Conservation (phyloP, 2,888 invertebrate species). For the Itoplectis maculator region DNA sequence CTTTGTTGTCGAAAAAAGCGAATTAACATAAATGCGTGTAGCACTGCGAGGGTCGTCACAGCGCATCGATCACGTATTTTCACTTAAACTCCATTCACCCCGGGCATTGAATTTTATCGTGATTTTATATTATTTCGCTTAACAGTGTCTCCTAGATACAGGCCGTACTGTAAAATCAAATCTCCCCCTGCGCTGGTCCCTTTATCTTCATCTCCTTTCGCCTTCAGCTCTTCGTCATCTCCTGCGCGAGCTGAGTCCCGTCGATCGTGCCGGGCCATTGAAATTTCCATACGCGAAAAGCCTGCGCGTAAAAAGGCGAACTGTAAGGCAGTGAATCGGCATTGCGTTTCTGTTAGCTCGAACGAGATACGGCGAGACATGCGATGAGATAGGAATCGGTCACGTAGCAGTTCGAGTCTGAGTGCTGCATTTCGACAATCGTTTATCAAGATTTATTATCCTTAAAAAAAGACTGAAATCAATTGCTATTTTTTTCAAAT, state of each 20-base stretch:
- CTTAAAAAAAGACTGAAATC: neutral
- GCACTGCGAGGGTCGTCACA: slow-evolving; percentile 48
- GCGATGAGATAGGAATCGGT: slow-evolving; percentile 57
- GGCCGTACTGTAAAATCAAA: slow-evolving; percentile 42
- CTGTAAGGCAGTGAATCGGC: slow-evolving; percentile 17
- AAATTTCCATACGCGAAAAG: slow-evolving; percentile 56
- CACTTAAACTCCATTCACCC: slow-evolving; percentile 60
- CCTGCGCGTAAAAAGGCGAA: slow-evolving; percentile 32
- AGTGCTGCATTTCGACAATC: slow-evolving; percentile 39
- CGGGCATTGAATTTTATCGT: slow-evolving; percentile 58
- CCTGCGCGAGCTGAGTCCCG: slow-evolving; percentile 21
- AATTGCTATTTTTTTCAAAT: neutral
- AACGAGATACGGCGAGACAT: slow-evolving; percentile 19
- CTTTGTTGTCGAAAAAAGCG: slow-evolving; percentile 31
- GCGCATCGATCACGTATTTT: slow-evolving; percentile 70
- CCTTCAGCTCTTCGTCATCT: slow-evolving; percentile 31
- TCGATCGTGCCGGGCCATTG: slow-evolving; percentile 57
- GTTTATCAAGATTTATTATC: slow-evolving; percentile 51
- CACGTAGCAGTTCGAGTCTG: slow-evolving; percentile 42
- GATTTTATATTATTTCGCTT: slow-evolving; percentile 66
- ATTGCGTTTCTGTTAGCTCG: slow-evolving; percentile 8
- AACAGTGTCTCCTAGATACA: slow-evolving; percentile 53
- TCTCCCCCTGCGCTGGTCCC: slow-evolving; percentile 43
- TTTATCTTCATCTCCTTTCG: slow-evolving; percentile 35
- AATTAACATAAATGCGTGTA: slow-evolving; percentile 63